phyloP scores from a whole-genome alignment of 2,113 vertebrate genomes.

The Mugil cephalus region DNA sequence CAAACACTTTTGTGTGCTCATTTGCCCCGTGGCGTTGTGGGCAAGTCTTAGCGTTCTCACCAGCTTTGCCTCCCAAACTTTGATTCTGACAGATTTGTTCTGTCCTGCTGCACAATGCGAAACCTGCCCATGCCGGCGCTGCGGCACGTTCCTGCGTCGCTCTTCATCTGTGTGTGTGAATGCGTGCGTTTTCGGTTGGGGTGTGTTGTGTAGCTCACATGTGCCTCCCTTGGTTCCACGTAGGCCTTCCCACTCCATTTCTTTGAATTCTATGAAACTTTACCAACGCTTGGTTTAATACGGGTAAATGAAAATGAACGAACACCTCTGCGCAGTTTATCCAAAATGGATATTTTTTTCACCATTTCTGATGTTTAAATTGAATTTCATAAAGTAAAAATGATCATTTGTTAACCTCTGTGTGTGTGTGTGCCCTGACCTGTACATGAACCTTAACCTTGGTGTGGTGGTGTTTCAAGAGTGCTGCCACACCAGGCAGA shows the following conservation, averaged over 20 bases:
- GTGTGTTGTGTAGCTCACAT: background rate
- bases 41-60: slow-evolving; percentile 56
- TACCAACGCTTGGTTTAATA: no score
- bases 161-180: slow-evolving; percentile 10
- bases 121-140: slow-evolving; percentile 56
- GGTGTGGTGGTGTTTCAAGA: slow-evolving; percentile 75
- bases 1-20: slow-evolving; percentile 54
- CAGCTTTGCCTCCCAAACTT: slow-evolving; percentile 35
- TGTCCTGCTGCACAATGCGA: slow-evolving; percentile 38
- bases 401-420: background rate
- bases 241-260: slow-evolving; percentile 37
- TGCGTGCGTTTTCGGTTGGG: background rate
- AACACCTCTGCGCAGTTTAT: no score
- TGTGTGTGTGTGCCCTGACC: slow-evolving; percentile 70
- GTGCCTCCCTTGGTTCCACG: slow-evolving; percentile 28
- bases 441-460: slow-evolving; percentile 79
- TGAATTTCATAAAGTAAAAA: background rate
- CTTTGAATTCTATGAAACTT: background rate
- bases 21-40: slow-evolving; percentile 58
- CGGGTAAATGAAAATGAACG: no score
- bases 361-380: background rate
- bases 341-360: background rate
- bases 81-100: slow-evolving; percentile 48
- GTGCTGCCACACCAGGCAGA: slow-evolving; percentile 84
- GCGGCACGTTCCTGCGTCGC: slow-evolving; percentile 23